phyloP scores from a whole-genome alignment of 2,888 invertebrate genomes.

The Latrodectus hesperus region DNA sequence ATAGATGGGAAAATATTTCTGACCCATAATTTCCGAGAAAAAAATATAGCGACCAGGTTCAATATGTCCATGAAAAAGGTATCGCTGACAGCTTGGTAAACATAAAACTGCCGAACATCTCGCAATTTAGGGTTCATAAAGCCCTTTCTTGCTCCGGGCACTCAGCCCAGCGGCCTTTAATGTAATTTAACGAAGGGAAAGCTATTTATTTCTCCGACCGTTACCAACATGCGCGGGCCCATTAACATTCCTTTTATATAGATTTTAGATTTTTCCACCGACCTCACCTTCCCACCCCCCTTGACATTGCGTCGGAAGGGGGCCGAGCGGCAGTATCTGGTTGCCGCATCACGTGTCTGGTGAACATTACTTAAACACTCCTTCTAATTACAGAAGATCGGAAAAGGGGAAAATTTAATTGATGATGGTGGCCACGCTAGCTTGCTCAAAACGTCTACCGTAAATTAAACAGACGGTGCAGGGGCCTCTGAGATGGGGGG shows the following conservation, averaged over 20 bases:
- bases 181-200: slow-evolving; percentile 36
- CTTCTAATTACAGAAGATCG: slow-evolving; percentile 68
- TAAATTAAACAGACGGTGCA: slow-evolving; percentile 61
- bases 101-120: neutral
- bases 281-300: slow-evolving; percentile 11
- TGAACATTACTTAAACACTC: slow-evolving; percentile 69
- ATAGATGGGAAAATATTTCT: no score
- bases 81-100: neutral
- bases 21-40: no score
- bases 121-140: slow-evolving; percentile 5
- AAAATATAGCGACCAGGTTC: no score
- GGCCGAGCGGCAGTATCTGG: slow-evolving; percentile 27
- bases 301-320: slow-evolving; percentile 1
- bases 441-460: slow-evolving; percentile 20
- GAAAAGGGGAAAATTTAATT: slow-evolving; percentile 69
- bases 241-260: slow-evolving; percentile 63
- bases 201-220: slow-evolving; percentile 23
- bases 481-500: neutral
- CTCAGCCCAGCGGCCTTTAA: neutral
- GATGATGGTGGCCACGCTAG: slow-evolving; percentile 60
- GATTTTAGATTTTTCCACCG: slow-evolving; percentile 66
- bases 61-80: neutral
- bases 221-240: slow-evolving; percentile 19
- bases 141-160: neutral
- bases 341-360: slow-evolving; percentile 65